Conservation (phyloP, 2,113 vertebrate genomes). For the Zosterops borbonicus region DNA sequence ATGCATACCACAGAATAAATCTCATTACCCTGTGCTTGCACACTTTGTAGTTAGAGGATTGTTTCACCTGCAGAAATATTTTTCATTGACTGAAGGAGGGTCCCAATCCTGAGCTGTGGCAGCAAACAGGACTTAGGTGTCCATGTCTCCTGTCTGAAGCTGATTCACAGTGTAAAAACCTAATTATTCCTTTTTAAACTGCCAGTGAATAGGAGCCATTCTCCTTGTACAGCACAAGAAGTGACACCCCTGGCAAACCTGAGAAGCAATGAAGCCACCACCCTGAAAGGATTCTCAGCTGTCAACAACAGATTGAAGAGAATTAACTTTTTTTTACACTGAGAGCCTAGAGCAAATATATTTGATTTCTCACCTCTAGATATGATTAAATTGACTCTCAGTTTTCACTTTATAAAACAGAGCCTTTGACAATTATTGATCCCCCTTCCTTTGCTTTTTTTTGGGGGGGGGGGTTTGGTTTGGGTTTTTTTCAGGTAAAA, state of each 20-base stretch:
- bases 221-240: not conserved
- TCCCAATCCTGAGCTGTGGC: not conserved
- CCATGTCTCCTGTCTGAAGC: not conserved
- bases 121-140: not conserved
- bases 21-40: not conserved
- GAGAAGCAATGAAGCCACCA: not conserved
- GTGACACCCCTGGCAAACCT: not conserved
- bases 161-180: not conserved
- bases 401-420: not conserved
- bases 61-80: not conserved
- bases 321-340: not conserved
- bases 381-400: not conserved
- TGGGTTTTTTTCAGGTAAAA: not conserved
- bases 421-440: not conserved
- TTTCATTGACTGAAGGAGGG: not conserved
- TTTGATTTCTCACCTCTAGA: not conserved
- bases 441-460: accelerated
- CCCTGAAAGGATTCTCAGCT: not conserved
- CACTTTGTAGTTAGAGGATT: not conserved
- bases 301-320: not conserved
- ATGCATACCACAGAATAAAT: too few relatives aligned
- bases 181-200: not conserved
- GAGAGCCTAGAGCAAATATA: not conserved
- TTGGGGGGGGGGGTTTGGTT: too few relatives aligned
- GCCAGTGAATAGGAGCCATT: not conserved